Percentiles rank a stretch among this genome's conserved stretches.
phyloP scores from a whole-genome alignment of 2,113 vertebrate genomes.

The Hymenochirus boettgeri region DNA sequence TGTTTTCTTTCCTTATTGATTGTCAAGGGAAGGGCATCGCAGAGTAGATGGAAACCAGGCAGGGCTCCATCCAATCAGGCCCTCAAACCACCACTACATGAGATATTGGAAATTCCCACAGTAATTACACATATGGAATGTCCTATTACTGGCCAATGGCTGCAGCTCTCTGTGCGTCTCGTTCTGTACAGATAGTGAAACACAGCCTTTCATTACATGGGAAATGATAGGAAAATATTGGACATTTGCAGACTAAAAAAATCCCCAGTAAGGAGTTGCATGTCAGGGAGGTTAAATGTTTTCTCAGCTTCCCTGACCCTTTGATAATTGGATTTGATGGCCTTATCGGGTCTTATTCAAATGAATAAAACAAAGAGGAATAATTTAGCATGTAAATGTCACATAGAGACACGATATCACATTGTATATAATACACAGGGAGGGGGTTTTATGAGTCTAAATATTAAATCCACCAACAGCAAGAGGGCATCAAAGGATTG shows the following conservation, averaged over 20 bases:
- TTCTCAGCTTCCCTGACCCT: constrained; percentile 12
- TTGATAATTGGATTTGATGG: constrained; percentile 16
- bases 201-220: not conserved
- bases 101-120: no score
- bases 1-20: no score
- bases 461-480: no score
- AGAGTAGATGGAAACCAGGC: no score
- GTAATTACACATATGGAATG: no score
- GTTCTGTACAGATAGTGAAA: not conserved
- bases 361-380: not conserved
- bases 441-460: no score
- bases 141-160: no score
- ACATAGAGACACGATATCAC: not conserved
- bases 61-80: no score
- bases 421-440: no score
- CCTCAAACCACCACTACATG: no score
- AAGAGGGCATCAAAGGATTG: no score
- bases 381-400: not conserved
- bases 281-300: not conserved
- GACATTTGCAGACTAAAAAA: not conserved
- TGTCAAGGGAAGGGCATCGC: no score
- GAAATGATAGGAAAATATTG: constrained; percentile 1
- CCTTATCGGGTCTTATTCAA: not conserved
- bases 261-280: not conserved
- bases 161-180: not conserved